A percentile compares a stretch with the other conserved stretches of the same genome.
Conservation (phyloP, 2,797 vertebrate genomes). For the Chrosomus eos region DNA sequence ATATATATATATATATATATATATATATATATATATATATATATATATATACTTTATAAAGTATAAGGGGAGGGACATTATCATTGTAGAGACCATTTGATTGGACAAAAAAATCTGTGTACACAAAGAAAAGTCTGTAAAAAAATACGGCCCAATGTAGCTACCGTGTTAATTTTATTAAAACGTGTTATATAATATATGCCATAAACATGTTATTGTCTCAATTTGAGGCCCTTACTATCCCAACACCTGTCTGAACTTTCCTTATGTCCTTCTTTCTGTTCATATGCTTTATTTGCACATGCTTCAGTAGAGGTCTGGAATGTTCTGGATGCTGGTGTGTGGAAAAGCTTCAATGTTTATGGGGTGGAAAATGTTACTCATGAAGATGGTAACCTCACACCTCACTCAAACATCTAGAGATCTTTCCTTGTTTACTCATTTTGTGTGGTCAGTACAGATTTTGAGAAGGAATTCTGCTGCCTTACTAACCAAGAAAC, state of each 20-base stretch:
- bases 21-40: no score
- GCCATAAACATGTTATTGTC: slow-evolving; percentile 7
- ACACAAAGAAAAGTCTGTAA: no score
- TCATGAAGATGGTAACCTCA: slow-evolving; percentile 43
- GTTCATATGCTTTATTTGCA: slow-evolving; percentile 22
- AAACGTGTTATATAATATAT: no score
- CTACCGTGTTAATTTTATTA: no score
- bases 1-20: no score
- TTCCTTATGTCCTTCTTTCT: slow-evolving; percentile 12
- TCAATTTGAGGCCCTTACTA: slow-evolving; percentile 2
- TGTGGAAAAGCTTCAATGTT: slow-evolving; percentile 29
- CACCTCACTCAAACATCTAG: slow-evolving; percentile 26
- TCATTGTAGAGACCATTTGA: no score
- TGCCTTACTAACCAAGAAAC: slow-evolving; percentile 11
- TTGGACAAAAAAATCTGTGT: no score
- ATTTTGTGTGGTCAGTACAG: slow-evolving; percentile 1
- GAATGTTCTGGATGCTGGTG: slow-evolving; percentile 26
- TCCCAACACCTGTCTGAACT: slow-evolving; percentile 20
- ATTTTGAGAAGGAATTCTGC: slow-evolving; percentile 2
- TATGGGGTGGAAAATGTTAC: slow-evolving; percentile 39
- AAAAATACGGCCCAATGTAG: no score
- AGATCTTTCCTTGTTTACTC: slow-evolving; percentile 27
- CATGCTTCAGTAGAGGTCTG: slow-evolving; percentile 22
- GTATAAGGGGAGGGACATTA: no score
- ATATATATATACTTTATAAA: no score